Evolutionary conservation across 2,113 vertebrate species (phyloP), one percentile per base, ranked within the genome.

Genomic region (Bagarius yarrelli): DNA sequence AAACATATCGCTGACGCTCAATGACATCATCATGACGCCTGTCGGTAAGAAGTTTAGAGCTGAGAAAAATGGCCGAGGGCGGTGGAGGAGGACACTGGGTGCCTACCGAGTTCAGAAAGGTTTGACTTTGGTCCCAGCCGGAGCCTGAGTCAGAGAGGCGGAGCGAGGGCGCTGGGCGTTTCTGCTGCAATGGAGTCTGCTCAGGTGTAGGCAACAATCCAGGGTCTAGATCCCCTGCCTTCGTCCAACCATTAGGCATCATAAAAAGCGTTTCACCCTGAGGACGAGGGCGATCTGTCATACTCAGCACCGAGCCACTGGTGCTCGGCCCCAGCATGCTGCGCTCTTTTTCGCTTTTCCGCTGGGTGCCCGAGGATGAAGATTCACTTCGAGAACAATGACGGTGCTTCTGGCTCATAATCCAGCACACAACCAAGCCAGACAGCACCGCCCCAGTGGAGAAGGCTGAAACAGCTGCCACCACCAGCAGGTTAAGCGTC

Each of bases 181-280:
- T 98, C 89, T 98, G 97, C 76, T 97, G 97, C 89, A 95, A 87
- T 0, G 96, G 97, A 1, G 97, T 99, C 90, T 99, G 97, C 92
- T 99, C 97, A 0, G 97, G 97, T 0, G 97, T 99, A 64, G 97
- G 97, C 74, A 98, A 92, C 73, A 98, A 95, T 44, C 95, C 96
- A 0, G 96, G 93, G 89, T 97, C 96, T 23, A 98, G 91, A 86
- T 97, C 95, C 15, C 90, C 92, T 0, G 92, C 95, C 86, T 96
- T 95, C 86, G 94, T 92, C 97, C 96, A 98, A 34, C 95, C 95
- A 0, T 97, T 98, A 90, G 96, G 96, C 96, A 97, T 97, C 91
- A 96, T 96, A 0, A 97, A 94, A 36, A 93, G 88, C 19, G 91
- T 93, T 57, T 96, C 96, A 0, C 89, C 91, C 63, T 88, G 93